Evolutionary conservation across 1,140 invertebrate genomes (phyloP).

Genomic region (Apis cerana): DNA sequence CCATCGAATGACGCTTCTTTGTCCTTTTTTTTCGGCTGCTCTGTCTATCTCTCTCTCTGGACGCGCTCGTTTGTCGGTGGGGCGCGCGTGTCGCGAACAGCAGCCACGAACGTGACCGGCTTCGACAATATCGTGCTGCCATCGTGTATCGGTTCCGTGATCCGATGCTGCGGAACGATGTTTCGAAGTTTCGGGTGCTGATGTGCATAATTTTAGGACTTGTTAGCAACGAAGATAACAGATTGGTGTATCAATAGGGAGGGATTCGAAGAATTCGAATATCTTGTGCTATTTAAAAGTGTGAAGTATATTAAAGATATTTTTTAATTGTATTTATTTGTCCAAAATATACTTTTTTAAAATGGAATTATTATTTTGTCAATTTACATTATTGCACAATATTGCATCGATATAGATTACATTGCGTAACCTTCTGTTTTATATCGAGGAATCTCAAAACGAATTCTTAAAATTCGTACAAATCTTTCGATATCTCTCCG

Average conservation of each 20-base stretch:
- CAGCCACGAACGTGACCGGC: conserved; percentile 55
- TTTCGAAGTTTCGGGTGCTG: neutral
- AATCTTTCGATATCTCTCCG: too few species aligned
- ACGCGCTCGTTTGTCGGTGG: conserved; percentile 20
- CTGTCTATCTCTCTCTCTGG: neutral
- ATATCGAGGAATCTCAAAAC: too few species aligned
- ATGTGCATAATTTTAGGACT: neutral
- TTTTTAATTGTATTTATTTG: too few species aligned
- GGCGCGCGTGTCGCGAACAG: conserved; percentile 47
- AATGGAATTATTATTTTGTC: too few species aligned
- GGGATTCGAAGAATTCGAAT: neutral
- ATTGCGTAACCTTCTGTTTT: too few species aligned
- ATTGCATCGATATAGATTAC: too few species aligned
- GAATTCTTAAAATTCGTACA: too few species aligned
- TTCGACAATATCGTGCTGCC: neutral
- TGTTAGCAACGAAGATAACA: neutral
- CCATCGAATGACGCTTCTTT: conserved; percentile 24
- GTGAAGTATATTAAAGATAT: neutral
- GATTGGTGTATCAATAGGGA: too few species aligned
- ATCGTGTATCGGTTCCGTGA: conserved; percentile 4
- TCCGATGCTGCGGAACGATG: neutral
- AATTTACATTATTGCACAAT: too few species aligned
- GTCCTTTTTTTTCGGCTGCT: neutral
- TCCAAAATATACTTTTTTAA: too few species aligned
- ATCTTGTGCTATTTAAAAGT: neutral